These are phyloP conservation scores for Ferdinandea cuprea DNA, from an alignment of 2,888 invertebrate species.

Conservation along the genomic window DNA sequence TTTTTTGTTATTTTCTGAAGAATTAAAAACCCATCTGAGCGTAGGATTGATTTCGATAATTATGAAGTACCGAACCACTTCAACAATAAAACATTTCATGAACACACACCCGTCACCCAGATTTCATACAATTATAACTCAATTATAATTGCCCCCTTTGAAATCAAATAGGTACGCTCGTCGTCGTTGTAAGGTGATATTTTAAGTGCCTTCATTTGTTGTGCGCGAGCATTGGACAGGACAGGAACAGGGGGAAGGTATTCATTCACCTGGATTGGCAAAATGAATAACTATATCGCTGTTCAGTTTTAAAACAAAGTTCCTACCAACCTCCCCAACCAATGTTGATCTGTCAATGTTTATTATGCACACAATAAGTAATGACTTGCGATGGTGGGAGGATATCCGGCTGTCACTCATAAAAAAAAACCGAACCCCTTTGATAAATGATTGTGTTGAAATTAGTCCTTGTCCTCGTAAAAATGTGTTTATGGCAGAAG, in stretches of 20 bases:
- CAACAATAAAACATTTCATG: background rate
- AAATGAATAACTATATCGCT: conserved; percentile 19
- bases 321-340: conserved; percentile 19
- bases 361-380: conserved; percentile 23
- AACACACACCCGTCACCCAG: background rate
- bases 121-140: conserved; percentile 56
- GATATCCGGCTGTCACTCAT: background rate
- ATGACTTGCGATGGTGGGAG: background rate
- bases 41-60: no score
- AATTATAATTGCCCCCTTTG: conserved; percentile 51
- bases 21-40: no score
- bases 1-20: no score
- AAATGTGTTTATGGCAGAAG: conserved; percentile 51
- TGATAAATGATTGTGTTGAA: conserved; percentile 53
- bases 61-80: no score
- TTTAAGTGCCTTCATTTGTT: conserved; percentile 54
- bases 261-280: background rate
- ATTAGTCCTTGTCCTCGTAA: conserved; percentile 17
- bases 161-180: conserved; percentile 31
- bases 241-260: background rate
- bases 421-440: conserved; percentile 37
- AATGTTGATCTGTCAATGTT: conserved; percentile 24
- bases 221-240: background rate
- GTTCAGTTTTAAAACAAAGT: conserved; percentile 10
- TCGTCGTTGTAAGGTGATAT: background rate